Evolutionary conservation across 2,113 vertebrate species (phyloP).

Genomic region (Chaetodon auriga): DNA sequence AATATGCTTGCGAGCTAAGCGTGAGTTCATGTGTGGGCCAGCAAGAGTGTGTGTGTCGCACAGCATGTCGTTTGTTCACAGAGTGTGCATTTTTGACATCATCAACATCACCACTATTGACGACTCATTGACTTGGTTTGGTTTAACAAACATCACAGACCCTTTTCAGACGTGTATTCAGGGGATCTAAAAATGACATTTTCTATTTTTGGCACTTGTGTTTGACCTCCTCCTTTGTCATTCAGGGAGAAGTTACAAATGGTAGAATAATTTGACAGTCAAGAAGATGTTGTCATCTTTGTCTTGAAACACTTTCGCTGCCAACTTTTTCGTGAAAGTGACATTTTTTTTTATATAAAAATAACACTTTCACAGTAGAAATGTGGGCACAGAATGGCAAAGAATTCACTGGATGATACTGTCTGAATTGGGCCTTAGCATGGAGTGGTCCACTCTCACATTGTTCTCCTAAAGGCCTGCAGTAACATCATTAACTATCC

Average conservation of each 20-base stretch:
- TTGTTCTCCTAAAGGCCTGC: conserved; percentile 60
- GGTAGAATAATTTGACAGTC: background rate
- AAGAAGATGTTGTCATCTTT: background rate
- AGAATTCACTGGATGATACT: conserved; percentile 31
- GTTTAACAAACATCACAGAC: conserved; percentile 68
- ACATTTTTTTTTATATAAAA: background rate
- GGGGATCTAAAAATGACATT: background rate
- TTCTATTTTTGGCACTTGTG: background rate
- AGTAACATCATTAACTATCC: conserved; percentile 67
- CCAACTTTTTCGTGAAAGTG: background rate
- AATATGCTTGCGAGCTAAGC: conserved; percentile 55
- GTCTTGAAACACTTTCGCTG: background rate
- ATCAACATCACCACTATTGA: conserved; percentile 61
- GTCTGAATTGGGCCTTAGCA: conserved; percentile 79
- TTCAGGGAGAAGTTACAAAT: background rate
- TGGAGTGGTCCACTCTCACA: conserved; percentile 74
- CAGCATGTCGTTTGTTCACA: conserved; percentile 82
- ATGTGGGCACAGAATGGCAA: background rate
- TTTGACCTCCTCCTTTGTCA: background rate
- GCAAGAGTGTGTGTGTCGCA: conserved; percentile 46
- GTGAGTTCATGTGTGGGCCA: conserved; percentile 53
- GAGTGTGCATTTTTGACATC: conserved; percentile 66
- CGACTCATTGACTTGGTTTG: conserved; percentile 61
- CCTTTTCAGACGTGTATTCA: conserved; percentile 71
- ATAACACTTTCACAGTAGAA: background rate